Conservation (phyloP, 2,888 invertebrate species). For the Eupeodes luniger region DNA sequence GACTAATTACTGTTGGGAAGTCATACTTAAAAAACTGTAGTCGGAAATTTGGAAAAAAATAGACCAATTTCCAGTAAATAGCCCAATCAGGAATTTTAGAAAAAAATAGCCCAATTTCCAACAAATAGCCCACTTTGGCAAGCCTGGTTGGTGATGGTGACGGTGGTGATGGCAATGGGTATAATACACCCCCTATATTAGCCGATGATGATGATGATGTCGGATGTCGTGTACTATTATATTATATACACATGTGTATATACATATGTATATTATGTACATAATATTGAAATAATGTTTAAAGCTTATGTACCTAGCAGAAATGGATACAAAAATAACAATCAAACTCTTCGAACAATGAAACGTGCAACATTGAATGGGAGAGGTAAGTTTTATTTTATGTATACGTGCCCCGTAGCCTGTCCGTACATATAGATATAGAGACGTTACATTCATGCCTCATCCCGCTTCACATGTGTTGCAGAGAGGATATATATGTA, state of each 20-base stretch:
- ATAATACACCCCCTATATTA: constrained; percentile 42
- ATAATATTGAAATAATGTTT: constrained; percentile 22
- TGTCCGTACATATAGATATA: not conserved
- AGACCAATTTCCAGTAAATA: no score
- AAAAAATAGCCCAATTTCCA: no score
- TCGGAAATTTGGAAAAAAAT: no score
- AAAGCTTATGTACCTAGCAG: constrained; percentile 3
- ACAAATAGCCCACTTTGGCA: no score
- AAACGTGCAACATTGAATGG: constrained; percentile 59
- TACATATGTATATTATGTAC: constrained; percentile 13
- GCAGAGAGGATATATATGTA: not conserved
- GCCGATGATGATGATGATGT: constrained; percentile 48
- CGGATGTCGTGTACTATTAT: constrained; percentile 31
- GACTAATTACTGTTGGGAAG: no score
- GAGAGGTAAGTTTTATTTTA: constrained; percentile 64
- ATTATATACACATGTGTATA: constrained; percentile 26
- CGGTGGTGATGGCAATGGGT: not conserved
- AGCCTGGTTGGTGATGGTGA: no score
- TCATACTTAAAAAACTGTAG: no score
- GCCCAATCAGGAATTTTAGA: no score
- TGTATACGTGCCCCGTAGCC: not conserved
- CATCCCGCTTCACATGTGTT: constrained; percentile 8
- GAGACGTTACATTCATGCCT: constrained; percentile 19
- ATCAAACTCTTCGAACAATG: constrained; percentile 57
- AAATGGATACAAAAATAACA: constrained; percentile 48